A percentile compares a stretch with the other conserved stretches of the same genome.
Evolutionary conservation across 2,888 invertebrate species (phyloP).

Genomic region (Drosophila ustulata): DNA sequence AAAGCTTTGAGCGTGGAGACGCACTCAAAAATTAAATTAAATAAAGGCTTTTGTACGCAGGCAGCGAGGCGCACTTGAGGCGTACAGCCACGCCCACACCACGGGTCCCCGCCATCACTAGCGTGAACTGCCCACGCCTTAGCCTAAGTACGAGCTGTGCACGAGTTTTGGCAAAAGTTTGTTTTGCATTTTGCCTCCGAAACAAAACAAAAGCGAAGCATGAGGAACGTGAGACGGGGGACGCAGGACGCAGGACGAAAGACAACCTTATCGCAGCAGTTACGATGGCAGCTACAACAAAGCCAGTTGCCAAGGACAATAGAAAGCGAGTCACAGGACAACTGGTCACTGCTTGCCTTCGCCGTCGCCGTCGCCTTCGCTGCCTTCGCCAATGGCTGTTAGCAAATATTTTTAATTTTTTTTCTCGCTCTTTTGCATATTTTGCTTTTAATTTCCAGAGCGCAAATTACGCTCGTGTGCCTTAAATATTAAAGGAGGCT

Average conservation of each 20-base stretch:
- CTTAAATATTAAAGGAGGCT: constrained; percentile 57
- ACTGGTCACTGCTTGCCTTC: constrained; percentile 42
- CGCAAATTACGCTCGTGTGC: constrained; percentile 74
- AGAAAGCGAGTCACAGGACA: constrained; percentile 45
- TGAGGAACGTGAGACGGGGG: neutral
- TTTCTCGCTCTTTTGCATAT: constrained; percentile 48
- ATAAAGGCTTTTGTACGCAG: constrained; percentile 77
- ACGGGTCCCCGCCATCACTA: neutral
- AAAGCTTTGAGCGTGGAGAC: constrained; percentile 46
- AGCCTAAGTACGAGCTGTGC: constrained; percentile 20
- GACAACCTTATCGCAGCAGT: constrained; percentile 52
- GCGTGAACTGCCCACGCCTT: constrained; percentile 6
- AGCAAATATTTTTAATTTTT: constrained; percentile 47
- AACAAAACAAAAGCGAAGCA: constrained; percentile 50
- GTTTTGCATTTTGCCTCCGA: constrained; percentile 53
- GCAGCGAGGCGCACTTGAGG: constrained; percentile 54
- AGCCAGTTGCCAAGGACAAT: constrained; percentile 64
- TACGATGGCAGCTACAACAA: constrained; percentile 46
- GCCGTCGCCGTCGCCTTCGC: neutral
- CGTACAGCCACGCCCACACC: constrained; percentile 48
- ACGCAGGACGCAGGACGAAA: constrained; percentile 6
- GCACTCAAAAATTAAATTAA: constrained; percentile 80
- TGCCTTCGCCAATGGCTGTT: constrained; percentile 42
- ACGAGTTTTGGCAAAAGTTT: constrained; percentile 59
- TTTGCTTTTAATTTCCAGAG: constrained; percentile 70